Evolutionary conservation across 2,797 vertebrate species (phyloP).

Genomic region (Anguilla obscura): DNA sequence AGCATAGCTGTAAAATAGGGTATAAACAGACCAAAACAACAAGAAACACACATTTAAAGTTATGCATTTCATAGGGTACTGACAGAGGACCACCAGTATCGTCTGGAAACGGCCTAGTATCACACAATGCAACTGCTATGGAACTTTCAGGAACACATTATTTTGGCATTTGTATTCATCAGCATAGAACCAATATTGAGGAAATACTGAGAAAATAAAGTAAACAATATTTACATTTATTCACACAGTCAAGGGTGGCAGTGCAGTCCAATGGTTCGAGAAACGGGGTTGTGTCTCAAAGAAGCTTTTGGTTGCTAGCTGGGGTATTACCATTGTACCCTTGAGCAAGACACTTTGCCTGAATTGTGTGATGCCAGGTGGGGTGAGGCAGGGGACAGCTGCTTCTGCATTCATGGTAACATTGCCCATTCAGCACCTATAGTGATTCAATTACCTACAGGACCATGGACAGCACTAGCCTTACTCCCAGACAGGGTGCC

Average conservation of each 20-base stretch:
- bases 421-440: background rate
- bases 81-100: background rate
- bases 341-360: background rate
- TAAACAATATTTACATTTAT: background rate
- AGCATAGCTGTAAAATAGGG: background rate
- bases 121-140: background rate
- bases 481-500: background rate
- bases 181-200: background rate
- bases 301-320: background rate
- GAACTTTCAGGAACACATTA: background rate
- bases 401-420: background rate
- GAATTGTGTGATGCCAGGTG: background rate
- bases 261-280: too few relatives aligned
- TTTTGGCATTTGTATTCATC: background rate
- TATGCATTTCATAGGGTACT: background rate
- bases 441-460: background rate
- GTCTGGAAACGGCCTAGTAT: background rate
- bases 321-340: background rate
- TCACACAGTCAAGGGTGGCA: too few relatives aligned
- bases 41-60: background rate
- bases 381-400: background rate
- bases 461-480: background rate
- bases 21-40: background rate
- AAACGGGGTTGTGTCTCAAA: background rate
- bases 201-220: background rate